These are phyloP conservation scores for Octodonta nipae DNA, from an alignment of 2,888 invertebrate species.

Conservation along the genomic window DNA sequence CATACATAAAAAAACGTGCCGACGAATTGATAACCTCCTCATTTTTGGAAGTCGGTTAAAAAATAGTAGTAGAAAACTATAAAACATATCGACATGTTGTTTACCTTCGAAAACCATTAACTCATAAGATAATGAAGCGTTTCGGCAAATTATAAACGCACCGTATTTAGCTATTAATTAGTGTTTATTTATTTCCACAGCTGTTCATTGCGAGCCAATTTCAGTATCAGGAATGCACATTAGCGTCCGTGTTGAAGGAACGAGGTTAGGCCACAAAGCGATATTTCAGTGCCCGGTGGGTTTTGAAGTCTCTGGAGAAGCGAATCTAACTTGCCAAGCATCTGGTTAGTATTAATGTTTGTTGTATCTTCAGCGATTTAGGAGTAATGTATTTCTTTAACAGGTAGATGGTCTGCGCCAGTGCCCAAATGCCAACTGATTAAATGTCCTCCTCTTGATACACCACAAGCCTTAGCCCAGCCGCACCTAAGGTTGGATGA, in stretches of 20 bases:
- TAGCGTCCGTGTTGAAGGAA: conserved; percentile 61
- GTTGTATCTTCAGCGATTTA: background rate
- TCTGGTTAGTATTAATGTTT: conserved; percentile 42
- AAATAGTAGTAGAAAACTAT: too few species aligned
- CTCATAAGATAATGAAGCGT: conserved; percentile 1
- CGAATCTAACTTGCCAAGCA: conserved; percentile 68
- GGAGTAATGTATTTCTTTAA: conserved; percentile 4
- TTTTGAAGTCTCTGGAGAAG: conserved; percentile 62
- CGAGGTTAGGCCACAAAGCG: conserved; percentile 61
- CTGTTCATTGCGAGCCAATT: conserved; percentile 51
- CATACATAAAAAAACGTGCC: too few species aligned
- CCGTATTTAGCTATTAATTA: too few species aligned
- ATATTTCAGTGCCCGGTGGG: conserved; percentile 70
- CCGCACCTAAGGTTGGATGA: conserved; percentile 62
- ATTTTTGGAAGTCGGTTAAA: too few species aligned
- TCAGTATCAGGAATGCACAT: conserved; percentile 48
- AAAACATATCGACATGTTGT: too few species aligned
- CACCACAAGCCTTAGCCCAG: conserved; percentile 50
- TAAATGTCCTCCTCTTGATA: conserved; percentile 58
- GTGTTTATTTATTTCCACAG: conserved; percentile 30
- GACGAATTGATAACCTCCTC: too few species aligned
- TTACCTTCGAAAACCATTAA: too few species aligned
- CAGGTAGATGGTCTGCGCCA: conserved; percentile 65
- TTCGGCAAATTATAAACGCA: too few species aligned
- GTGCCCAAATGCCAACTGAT: conserved; percentile 64